Evolutionary conservation across 1,140 invertebrate genomes (phyloP).

Genomic region (Bombus impatiens): DNA sequence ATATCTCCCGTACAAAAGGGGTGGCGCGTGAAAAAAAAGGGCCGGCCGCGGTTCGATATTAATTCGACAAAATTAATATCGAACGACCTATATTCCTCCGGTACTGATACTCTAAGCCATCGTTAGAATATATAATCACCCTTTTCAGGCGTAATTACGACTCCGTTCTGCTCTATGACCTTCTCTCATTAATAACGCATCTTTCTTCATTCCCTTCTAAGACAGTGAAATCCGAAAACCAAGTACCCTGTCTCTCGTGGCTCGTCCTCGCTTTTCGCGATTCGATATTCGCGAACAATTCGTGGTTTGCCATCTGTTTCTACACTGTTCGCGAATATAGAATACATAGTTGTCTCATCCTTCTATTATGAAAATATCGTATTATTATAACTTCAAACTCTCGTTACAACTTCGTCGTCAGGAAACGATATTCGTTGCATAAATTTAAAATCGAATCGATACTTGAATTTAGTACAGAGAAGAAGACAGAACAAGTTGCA

Average conservation of each 20-base stretch:
- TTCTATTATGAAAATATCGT: no score
- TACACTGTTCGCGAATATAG: no score
- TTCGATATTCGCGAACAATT: no score
- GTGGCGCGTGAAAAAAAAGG: neutral
- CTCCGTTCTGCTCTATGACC: neutral
- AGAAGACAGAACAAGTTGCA: no score
- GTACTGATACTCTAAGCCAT: slow-evolving; percentile 8
- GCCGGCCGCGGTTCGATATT: slow-evolving; percentile 28
- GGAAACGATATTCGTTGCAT: neutral
- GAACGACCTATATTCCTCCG: slow-evolving; percentile 10
- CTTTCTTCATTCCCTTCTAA: neutral
- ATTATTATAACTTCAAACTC: neutral
- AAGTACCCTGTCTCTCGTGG: neutral
- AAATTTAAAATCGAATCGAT: no score
- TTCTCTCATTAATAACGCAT: neutral
- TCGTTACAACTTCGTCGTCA: neutral
- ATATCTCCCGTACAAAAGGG: slow-evolving; percentile 29
- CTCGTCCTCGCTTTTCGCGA: no score
- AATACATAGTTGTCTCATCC: no score
- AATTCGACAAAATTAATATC: slow-evolving; percentile 42
- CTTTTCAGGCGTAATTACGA: slow-evolving; percentile 7
- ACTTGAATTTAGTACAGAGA: no score
- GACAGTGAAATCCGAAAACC: neutral
- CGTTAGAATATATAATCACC: slow-evolving; percentile 1
- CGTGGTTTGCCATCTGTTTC: neutral